Conservation (phyloP, 92 coral and sea anemone species). For the Parazoanthus swiftii region DNA sequence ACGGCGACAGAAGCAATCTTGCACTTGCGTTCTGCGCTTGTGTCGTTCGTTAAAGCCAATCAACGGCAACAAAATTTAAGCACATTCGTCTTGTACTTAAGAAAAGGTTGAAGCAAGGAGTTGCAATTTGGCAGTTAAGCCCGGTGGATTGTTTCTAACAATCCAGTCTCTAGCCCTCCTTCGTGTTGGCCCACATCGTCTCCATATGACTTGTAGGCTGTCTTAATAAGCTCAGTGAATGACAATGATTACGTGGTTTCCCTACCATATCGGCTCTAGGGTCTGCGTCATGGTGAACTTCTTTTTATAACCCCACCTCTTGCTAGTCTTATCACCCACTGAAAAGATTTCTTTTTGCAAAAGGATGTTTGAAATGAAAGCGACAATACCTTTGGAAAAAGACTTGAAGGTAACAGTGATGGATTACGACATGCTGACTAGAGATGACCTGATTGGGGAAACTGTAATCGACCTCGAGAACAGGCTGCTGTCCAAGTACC, state of each 20-base stretch:
- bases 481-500: slow-evolving; percentile 70
- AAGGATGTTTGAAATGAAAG: slow-evolving; percentile 76
- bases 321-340: not conserved
- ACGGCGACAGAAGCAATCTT: too few relatives aligned
- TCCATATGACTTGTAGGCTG: not conserved
- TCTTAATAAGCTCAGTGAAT: not conserved
- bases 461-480: slow-evolving; percentile 84
- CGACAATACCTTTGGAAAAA: slow-evolving; percentile 72
- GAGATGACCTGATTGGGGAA: slow-evolving; percentile 78
- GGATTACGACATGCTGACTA: slow-evolving; percentile 69
- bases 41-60: too few relatives aligned
- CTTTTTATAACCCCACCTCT: not conserved
- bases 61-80: too few relatives aligned
- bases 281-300: not conserved
- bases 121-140: not conserved
- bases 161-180: not conserved
- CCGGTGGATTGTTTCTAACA: not conserved
- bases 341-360: not conserved
- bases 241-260: not conserved
- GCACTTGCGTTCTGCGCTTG: too few relatives aligned
- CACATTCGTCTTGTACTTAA: too few relatives aligned
- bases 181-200: not conserved
- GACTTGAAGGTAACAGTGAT: slow-evolving; percentile 69
- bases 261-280: not conserved
- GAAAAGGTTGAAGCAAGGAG: too few relatives aligned